Evolutionary conservation across 2,797 vertebrate species (phyloP), one percentile per base, ranked within the genome.

Genomic region (Lutjanus campechanus): DNA sequence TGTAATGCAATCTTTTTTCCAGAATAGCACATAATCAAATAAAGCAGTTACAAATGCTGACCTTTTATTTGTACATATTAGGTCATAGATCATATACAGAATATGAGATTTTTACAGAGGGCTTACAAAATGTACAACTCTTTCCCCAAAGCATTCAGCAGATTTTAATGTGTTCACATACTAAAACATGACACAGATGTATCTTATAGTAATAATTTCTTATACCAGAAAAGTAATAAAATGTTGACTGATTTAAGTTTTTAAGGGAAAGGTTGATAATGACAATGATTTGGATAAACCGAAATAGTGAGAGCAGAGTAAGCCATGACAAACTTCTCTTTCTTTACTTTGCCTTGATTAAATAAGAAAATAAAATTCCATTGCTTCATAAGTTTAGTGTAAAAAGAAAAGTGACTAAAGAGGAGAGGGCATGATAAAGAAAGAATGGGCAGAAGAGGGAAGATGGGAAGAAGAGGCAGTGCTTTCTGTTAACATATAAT

Each of bases 1-100:
- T 67, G 17, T 3, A 53, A n/a, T n/a, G n/a, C 20, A 71, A 49
- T 58, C 2, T 25, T 20, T 53, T 70, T 40, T 40, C 10, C 51
- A 62, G 20, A 74, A 41, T 29, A 66, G 22, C 20, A 58, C 2
- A 50, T 17, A 29, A 53, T 54, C 7, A 20, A 46, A 63, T 44
- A 55, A 65, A 60, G 11, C n/a, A 65, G 47, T 54, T 61, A 29
- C 12, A 50, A 53, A 73, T 47, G 9, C 10, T 59, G 17, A 53
- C 10, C 5, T 53, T 70, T 58, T 43, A 50, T 43, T 49, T 49
- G 7, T 20, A 5, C 29, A 36, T 36, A 36, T 36, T 36, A 36
- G 29, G 29, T 36, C 29, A 36, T 36, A 36, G 29, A 36, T 36
- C 29, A 36, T 36, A 36, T 36, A 36, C 25, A 25, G 25, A 1